Percentiles rank a stretch among this genome's conserved stretches.
Evolutionary conservation across 2,113 vertebrate species (phyloP).

Genomic region (Mirounga angustirostris): DNA sequence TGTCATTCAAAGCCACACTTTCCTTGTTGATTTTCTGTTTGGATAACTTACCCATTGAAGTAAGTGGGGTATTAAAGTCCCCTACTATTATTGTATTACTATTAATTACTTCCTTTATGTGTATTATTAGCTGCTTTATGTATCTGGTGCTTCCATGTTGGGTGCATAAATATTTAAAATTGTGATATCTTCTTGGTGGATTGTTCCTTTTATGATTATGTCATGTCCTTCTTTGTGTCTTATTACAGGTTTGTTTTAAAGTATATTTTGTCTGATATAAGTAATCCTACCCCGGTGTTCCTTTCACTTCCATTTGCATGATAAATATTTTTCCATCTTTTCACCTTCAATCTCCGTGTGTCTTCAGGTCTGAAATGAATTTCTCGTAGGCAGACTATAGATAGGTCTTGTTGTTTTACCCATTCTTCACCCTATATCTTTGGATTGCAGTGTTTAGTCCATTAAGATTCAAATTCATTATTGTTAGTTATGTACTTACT

Average conservation of each 20-base stretch:
- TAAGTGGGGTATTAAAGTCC: not conserved
- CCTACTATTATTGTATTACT: not conserved
- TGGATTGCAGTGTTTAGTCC: not conserved
- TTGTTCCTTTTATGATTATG: not conserved
- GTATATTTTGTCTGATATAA: not conserved
- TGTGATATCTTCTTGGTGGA: not conserved
- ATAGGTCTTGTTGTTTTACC: not conserved
- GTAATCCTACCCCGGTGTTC: not conserved
- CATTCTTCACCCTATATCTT: not conserved
- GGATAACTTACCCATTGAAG: not conserved
- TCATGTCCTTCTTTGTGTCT: not conserved
- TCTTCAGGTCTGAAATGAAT: not conserved
- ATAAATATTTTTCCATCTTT: not conserved
- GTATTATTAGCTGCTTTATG: not conserved
- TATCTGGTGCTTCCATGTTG: not conserved
- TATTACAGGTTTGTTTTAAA: not conserved
- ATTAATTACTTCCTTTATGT: not conserved
- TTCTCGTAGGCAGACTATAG: not conserved
- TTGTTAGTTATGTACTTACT: not conserved
- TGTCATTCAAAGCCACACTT: not conserved
- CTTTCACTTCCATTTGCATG: not conserved
- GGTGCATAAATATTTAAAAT: not conserved
- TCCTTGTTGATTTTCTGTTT: not conserved
- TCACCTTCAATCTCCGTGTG: not conserved
- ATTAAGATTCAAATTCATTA: not conserved